Percentiles rank a stretch among this genome's conserved stretches.
Evolutionary conservation across 1,140 invertebrate species (phyloP).

Genomic region (Carcinoscorpius rotundicauda): DNA sequence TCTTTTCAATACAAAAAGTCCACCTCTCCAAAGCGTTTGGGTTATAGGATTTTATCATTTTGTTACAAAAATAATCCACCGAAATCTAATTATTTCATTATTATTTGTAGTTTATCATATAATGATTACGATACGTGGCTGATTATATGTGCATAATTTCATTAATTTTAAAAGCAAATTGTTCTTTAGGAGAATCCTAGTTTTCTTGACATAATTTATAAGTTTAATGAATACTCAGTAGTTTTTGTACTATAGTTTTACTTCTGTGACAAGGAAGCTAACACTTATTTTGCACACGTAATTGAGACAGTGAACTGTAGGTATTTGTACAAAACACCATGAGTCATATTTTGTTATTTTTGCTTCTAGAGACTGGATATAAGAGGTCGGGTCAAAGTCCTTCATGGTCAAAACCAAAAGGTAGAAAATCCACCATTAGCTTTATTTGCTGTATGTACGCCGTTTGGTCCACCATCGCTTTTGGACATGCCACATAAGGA

Average conservation of each 20-base stretch:
- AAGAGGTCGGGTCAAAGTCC: conserved; percentile 82
- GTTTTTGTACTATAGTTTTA: not conserved
- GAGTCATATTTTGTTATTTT: not conserved
- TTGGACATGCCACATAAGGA: conserved; percentile 40
- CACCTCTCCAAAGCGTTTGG: no score
- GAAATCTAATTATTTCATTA: no score
- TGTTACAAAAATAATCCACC: no score
- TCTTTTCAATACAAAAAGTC: no score
- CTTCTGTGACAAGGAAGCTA: not conserved
- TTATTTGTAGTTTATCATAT: no score
- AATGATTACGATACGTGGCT: no score
- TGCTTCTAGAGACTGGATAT: conserved; percentile 80
- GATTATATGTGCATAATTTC: no score
- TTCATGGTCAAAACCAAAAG: conserved; percentile 89
- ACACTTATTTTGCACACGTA: not conserved
- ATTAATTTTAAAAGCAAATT: no score
- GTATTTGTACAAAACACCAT: not conserved
- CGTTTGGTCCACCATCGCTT: conserved; percentile 70
- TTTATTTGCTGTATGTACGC: conserved; percentile 91
- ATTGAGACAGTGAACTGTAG: not conserved
- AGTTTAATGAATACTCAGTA: not conserved
- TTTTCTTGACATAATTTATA: not conserved
- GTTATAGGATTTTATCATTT: no score
- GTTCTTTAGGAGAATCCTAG: no score
- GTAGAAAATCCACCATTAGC: conserved; percentile 84